phyloP scores from a whole-genome alignment of 2,113 vertebrate genomes.

The Globicephala melas region DNA sequence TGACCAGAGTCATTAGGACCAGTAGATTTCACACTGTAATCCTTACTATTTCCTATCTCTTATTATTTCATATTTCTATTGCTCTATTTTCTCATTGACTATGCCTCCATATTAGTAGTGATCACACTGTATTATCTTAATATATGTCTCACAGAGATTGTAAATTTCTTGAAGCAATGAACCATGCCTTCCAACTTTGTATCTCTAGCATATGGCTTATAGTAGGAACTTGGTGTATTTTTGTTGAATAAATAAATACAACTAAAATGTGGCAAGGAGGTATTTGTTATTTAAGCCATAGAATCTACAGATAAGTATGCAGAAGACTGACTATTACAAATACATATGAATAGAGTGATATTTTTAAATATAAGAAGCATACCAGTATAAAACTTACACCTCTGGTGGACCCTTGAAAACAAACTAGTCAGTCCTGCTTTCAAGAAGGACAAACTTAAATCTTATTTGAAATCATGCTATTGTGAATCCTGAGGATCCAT shows the following conservation, averaged over 20 bases:
- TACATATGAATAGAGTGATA: not conserved
- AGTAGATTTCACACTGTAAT: not conserved
- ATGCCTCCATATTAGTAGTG: not conserved
- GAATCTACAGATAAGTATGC: not conserved
- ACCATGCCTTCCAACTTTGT: not conserved
- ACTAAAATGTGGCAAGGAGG: not conserved
- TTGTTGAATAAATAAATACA: constrained; percentile 15
- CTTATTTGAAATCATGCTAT: not conserved
- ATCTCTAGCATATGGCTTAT: not conserved
- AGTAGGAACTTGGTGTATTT: not conserved
- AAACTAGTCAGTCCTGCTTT: not conserved
- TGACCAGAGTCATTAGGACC: not conserved
- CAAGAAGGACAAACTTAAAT: not conserved
- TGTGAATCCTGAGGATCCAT: not conserved
- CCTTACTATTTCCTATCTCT: not conserved
- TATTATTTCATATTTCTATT: not conserved
- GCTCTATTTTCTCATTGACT: not conserved
- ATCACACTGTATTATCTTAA: not conserved
- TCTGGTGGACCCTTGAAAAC: not conserved
- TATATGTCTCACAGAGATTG: not conserved
- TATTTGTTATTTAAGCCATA: constrained; percentile 16
- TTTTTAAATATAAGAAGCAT: not conserved
- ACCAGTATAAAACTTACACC: not conserved
- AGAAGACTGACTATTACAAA: not conserved
- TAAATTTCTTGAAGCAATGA: not conserved